Conservation (phyloP, 30 jellyfish, hydroid and myxozoan species). For the Nemopilema nomurai region DNA sequence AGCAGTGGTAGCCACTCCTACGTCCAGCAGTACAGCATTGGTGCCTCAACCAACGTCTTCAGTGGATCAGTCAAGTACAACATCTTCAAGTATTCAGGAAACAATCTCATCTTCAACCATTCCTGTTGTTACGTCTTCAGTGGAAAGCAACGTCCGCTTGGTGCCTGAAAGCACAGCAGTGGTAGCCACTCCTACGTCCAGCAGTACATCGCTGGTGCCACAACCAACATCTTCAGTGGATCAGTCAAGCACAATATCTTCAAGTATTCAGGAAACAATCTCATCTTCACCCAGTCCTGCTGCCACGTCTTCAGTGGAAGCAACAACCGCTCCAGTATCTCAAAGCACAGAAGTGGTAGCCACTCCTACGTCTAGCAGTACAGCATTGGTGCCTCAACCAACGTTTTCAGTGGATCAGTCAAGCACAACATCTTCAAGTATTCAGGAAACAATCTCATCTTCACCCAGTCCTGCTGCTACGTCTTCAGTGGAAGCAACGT, state of each 20-base stretch:
- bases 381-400: not conserved
- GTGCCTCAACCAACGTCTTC: not conserved
- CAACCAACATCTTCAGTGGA: too few species aligned
- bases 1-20: not conserved
- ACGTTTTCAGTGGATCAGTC: not conserved
- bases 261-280: not conserved
- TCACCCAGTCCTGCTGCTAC: not conserved
- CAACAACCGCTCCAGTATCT: not conserved
- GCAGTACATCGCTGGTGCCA: too few species aligned
- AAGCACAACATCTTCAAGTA: not conserved
- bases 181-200: not conserved
- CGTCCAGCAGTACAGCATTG: not conserved
- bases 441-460: not conserved
- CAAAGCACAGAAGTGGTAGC: not conserved
- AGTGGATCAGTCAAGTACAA: not conserved
- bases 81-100: not conserved
- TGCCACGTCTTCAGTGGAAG: not conserved
- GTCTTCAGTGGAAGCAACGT: not conserved
- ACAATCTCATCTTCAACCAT: conserved; percentile 7
- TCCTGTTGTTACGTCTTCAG: not conserved
- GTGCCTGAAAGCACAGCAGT: not conserved
- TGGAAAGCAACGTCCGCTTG: not conserved
- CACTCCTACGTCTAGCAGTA: not conserved
- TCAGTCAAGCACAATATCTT: not conserved
- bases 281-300: not conserved